phyloP scores from a whole-genome alignment of 2,888 invertebrate species.

The Andricus curvator region DNA sequence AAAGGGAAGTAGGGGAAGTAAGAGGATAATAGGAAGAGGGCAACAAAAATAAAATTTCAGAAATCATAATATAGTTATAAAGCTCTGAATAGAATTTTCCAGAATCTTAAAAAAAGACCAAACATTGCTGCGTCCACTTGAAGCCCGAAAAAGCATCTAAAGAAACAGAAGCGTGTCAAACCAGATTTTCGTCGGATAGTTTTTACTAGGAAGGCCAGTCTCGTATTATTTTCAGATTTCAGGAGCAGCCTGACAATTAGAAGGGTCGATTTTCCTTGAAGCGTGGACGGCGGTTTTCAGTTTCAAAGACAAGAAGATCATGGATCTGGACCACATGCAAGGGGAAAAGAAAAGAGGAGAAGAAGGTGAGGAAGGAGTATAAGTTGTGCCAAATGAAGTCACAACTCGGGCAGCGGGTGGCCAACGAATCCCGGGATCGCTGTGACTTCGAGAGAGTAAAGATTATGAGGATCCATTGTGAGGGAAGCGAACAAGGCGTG shows the following conservation, averaged over 20 bases:
- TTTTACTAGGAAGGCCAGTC: conserved; percentile 1
- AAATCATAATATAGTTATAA: too few species aligned
- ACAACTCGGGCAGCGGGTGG: conserved; percentile 76
- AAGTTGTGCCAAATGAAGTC: conserved; percentile 74
- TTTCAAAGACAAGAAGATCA: conserved; percentile 22
- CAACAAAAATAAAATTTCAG: too few species aligned
- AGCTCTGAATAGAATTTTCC: too few species aligned
- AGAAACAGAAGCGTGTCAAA: conserved; percentile 33
- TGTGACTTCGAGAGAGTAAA: conserved; percentile 57
- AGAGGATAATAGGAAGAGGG: too few species aligned
- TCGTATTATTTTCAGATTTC: conserved; percentile 35
- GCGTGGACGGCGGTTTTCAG: conserved; percentile 17
- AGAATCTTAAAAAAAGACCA: too few species aligned
- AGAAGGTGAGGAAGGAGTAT: conserved; percentile 44
- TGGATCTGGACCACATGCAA: conserved; percentile 32
- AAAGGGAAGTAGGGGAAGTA: too few species aligned
- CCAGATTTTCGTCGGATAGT: neutral
- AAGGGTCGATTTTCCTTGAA: conserved; percentile 30
- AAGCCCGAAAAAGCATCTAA: neutral
- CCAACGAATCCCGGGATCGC: conserved; percentile 66
- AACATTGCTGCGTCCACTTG: neutral
- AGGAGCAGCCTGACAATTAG: conserved; percentile 19
- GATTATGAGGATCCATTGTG: conserved; percentile 74
- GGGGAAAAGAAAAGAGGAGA: conserved; percentile 18
- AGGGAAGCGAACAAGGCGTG: conserved; percentile 69